Evolutionary conservation across 2,888 invertebrate genomes (phyloP).

Genomic region (Mystacides longicornis): DNA sequence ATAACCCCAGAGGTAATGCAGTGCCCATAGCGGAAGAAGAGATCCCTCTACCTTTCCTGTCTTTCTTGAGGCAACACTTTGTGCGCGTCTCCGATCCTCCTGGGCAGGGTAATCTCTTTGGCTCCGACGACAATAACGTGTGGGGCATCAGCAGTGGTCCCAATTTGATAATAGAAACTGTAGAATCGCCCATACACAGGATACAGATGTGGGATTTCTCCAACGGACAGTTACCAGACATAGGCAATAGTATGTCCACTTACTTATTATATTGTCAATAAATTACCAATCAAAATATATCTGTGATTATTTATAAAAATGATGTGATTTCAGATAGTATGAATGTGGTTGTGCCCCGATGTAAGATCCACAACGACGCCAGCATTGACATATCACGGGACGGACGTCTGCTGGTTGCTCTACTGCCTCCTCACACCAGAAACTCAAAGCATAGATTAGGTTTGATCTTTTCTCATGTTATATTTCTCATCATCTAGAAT

Average conservation of each 20-base stretch:
- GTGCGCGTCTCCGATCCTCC: too few species aligned
- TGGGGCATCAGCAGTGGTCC: conserved; percentile 32
- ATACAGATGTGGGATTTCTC: conserved; percentile 83
- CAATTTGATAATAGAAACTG: conserved; percentile 44
- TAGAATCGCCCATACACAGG: conserved; percentile 63
- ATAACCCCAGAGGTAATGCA: too few species aligned
- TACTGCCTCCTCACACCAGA: conserved; percentile 62
- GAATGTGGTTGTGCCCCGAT: conserved; percentile 72
- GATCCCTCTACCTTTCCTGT: too few species aligned
- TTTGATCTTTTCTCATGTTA: too few species aligned
- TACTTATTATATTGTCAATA: not conserved
- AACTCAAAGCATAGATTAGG: conserved; percentile 66
- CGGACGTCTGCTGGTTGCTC: conserved; percentile 67
- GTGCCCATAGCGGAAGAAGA: too few species aligned
- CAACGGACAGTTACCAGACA: conserved; percentile 61
- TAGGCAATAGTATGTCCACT: conserved; percentile 54
- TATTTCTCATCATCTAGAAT: too few species aligned
- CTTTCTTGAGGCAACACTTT: too few species aligned
- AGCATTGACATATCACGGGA: conserved; percentile 78
- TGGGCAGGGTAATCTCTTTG: too few species aligned
- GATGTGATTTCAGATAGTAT: conserved; percentile 48
- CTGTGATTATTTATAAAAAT: not conserved
- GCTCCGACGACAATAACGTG: too few species aligned
- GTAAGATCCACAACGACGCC: conserved; percentile 82
- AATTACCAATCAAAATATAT: too few species aligned